Evolutionary conservation across 2,888 invertebrate genomes (phyloP), one percentile per base, ranked within the genome.

Genomic region (Campoplex nolae): DNA sequence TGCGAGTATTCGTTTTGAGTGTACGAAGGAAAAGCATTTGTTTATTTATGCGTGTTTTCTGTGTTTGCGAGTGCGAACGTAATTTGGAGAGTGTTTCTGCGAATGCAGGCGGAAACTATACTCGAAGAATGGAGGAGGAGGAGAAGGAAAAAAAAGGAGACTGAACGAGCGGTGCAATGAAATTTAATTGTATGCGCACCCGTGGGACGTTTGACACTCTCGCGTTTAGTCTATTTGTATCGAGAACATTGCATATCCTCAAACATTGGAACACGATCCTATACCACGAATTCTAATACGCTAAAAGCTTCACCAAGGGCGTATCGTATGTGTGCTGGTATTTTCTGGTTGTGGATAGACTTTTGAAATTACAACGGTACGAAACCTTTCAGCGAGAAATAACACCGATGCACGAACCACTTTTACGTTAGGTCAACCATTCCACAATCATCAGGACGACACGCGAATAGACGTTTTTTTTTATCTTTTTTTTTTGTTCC

Each of bases 221-320:
- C 32, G 13, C 48, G 13, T 68, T 42, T 38, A 58, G 38, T 70
- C 18, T 78, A 42, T 73, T 23, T 48, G 38, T 62, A 79, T 74
- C 54, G 78, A 79, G 68, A 75, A 70, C 67, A 75, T 68, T 78
- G 18, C 48, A 54, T 70, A 67, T 71, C 23, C 9, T 73, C 35
- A 23, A 38, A 54, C 65, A 65, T 28, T 42, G 67, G 45, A 70
- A 82, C 54, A 16, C 81, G 67, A 54, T 75, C 48, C 75, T 58
- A 58, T 76, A 68, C 70, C 65, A 54, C 68, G 78, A 86, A 86
- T 86, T 83, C 75, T 79, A 83, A 79, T 86, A 83, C 78, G 32
- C 75, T 83, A 70, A 83, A 79, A 79, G 83, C 79, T 58, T 79
- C 62, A 32, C 62, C 11, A 13, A 28, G 65, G 68, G 35, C 73